Evolutionary conservation across 2,888 invertebrate species (phyloP).

Genomic region (Danaus chrysippus): DNA sequence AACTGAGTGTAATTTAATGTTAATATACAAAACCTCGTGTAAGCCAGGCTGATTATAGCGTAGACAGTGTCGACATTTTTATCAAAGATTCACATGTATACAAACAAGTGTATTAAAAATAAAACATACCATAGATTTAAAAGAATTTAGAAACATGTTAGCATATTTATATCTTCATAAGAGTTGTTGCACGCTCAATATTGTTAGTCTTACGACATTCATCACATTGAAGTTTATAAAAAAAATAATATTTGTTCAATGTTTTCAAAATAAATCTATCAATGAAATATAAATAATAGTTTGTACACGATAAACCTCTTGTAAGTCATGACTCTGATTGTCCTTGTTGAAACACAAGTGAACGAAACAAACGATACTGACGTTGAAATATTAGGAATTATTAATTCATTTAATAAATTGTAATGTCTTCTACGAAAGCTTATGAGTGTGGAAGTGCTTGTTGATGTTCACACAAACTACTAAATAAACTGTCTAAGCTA

Average conservation of each 20-base stretch:
- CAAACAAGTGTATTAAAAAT: too few relatives aligned
- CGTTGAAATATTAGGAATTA: neutral
- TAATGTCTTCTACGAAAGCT: too few relatives aligned
- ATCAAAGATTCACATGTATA: too few relatives aligned
- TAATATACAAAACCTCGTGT: slow-evolving; percentile 39
- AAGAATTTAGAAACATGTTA: too few relatives aligned
- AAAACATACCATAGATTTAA: too few relatives aligned
- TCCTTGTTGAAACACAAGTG: slow-evolving; percentile 3
- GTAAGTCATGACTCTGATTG: slow-evolving; percentile 1
- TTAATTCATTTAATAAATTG: neutral
- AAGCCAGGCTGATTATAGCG: slow-evolving; percentile 24
- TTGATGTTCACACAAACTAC: too few relatives aligned
- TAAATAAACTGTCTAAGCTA: too few relatives aligned
- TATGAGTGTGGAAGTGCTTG: too few relatives aligned
- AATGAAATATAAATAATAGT: neutral
- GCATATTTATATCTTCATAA: too few relatives aligned
- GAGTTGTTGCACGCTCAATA: neutral
- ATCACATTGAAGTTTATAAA: neutral
- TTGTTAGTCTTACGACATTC: neutral
- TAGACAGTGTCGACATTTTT: slow-evolving; percentile 7
- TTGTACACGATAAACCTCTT: slow-evolving; percentile 3
- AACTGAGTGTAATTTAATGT: slow-evolving; percentile 46
- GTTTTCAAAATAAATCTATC: neutral
- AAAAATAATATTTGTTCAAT: neutral
- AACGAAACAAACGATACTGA: neutral